phyloP scores from a whole-genome alignment of 1,140 invertebrate genomes.

The Hylaeus anthracinus region DNA sequence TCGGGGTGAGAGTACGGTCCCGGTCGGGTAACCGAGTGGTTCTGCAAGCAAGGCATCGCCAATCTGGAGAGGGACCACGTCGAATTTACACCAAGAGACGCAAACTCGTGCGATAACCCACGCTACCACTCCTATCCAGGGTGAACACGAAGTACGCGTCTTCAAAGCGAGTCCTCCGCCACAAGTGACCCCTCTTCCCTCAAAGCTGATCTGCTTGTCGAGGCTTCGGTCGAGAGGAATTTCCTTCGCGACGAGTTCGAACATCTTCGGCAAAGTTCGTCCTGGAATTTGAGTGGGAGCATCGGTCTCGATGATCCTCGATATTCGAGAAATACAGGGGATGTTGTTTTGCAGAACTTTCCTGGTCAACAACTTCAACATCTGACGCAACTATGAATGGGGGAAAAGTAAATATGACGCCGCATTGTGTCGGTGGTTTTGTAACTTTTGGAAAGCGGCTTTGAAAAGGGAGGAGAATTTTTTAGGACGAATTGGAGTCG shows the following conservation, averaged over 20 bases:
- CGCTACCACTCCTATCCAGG: not conserved
- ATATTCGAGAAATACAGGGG: not conserved
- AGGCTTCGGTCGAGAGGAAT: not conserved
- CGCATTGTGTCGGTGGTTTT: too few relatives aligned
- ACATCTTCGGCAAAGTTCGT: not conserved
- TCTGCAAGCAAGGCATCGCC: conserved; percentile 19
- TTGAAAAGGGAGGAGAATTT: too few relatives aligned
- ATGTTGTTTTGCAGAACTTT: too few relatives aligned
- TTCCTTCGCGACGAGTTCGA: not conserved
- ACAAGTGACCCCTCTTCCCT: not conserved
- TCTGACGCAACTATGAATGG: too few relatives aligned
- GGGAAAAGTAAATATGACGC: too few relatives aligned
- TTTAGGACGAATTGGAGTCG: too few relatives aligned
- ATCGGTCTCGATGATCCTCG: not conserved
- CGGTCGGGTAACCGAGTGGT: conserved; percentile 41
- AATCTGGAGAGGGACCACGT: conserved; percentile 45
- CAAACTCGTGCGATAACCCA: conserved; percentile 36
- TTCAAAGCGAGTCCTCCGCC: not conserved
- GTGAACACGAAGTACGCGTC: not conserved
- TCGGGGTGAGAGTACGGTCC: not conserved
- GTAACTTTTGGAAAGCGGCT: too few relatives aligned
- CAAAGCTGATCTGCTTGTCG: not conserved
- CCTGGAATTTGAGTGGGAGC: not conserved
- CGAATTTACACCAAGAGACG: conserved; percentile 57
- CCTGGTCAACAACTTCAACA: too few relatives aligned